Evolutionary conservation across 2,888 invertebrate genomes (phyloP).

Genomic region (Drosophila pseudotakahashii): DNA sequence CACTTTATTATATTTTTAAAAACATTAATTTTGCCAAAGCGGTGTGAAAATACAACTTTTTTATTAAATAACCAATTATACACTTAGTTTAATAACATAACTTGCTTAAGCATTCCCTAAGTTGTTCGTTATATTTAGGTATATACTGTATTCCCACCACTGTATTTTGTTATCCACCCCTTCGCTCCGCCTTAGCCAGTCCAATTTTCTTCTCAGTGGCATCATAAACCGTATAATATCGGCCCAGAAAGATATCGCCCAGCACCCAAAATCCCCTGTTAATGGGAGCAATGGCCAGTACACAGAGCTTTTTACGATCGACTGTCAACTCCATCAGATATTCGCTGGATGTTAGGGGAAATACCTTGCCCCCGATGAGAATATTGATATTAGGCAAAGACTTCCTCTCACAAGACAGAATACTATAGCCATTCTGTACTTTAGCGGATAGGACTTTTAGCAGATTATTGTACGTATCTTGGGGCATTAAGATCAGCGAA

Average conservation of each 20-base stretch:
- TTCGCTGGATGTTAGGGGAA: slow-evolving; percentile 29
- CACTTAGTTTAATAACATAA: background rate
- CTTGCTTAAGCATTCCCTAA: background rate
- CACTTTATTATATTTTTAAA: too few relatives aligned
- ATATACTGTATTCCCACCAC: background rate
- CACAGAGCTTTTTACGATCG: slow-evolving; percentile 25
- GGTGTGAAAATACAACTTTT: background rate
- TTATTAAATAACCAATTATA: background rate
- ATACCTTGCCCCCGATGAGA: slow-evolving; percentile 35
- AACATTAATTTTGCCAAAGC: too few relatives aligned
- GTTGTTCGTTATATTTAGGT: too few relatives aligned
- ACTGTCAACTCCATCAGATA: slow-evolving; percentile 41
- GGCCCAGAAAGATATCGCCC: slow-evolving; percentile 60
- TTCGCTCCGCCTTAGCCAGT: slow-evolving; percentile 40
- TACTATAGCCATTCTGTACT: slow-evolving; percentile 3
- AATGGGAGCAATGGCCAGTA: slow-evolving; percentile 43
- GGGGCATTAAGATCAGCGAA: slow-evolving; percentile 52
- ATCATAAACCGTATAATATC: slow-evolving; percentile 63
- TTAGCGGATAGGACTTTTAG: slow-evolving; percentile 24
- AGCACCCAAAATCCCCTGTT: slow-evolving; percentile 54
- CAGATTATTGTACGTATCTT: slow-evolving; percentile 17
- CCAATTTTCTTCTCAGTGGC: slow-evolving; percentile 44
- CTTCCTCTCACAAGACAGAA: slow-evolving; percentile 26
- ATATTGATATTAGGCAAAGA: slow-evolving; percentile 41
- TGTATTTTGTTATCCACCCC: background rate